Conservation (phyloP, 2,888 invertebrate genomes). For the Cheilosia scutellata region DNA sequence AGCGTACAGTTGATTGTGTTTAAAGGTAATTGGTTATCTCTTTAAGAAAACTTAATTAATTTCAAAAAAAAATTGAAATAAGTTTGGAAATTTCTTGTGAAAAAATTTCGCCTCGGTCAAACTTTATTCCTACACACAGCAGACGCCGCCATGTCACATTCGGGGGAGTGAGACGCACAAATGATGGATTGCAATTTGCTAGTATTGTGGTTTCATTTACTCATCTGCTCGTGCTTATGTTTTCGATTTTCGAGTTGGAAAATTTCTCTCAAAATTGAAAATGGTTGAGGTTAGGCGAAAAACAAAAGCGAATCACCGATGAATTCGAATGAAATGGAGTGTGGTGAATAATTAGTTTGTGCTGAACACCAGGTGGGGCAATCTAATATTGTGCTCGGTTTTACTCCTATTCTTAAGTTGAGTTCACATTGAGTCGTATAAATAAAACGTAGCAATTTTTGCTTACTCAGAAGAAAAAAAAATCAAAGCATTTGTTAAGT, state of each 20-base stretch:
- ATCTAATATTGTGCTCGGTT: neutral
- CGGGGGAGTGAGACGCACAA: slow-evolving; percentile 64
- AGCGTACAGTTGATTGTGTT: slow-evolving; percentile 18
- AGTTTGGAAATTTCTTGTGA: slow-evolving; percentile 65
- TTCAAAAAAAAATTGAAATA: slow-evolving; percentile 61
- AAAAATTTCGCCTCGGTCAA: slow-evolving; percentile 69
- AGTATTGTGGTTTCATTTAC: slow-evolving; percentile 33
- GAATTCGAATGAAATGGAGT: slow-evolving; percentile 25
- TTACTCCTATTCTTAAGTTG: neutral
- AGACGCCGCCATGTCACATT: slow-evolving; percentile 76
- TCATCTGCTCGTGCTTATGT: slow-evolving; percentile 19
- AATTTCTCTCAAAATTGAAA: slow-evolving; percentile 36
- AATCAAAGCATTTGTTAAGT: no score
- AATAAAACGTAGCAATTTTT: no score
- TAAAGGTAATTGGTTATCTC: slow-evolving; percentile 33
- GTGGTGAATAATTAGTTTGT: slow-evolving; percentile 23
- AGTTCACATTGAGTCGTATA: no score
- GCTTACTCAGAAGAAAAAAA: no score
- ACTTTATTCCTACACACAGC: slow-evolving; percentile 75
- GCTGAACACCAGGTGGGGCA: slow-evolving; percentile 9
- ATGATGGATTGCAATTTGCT: slow-evolving; percentile 23
- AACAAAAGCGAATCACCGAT: slow-evolving; percentile 30
- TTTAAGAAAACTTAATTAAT: slow-evolving; percentile 65
- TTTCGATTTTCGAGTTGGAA: slow-evolving; percentile 34
- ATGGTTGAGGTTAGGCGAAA: slow-evolving; percentile 8